Base-by-base conservation (phyloP, 2,113 vertebrate genomes). In the Grammomys surdaster region DNA sequence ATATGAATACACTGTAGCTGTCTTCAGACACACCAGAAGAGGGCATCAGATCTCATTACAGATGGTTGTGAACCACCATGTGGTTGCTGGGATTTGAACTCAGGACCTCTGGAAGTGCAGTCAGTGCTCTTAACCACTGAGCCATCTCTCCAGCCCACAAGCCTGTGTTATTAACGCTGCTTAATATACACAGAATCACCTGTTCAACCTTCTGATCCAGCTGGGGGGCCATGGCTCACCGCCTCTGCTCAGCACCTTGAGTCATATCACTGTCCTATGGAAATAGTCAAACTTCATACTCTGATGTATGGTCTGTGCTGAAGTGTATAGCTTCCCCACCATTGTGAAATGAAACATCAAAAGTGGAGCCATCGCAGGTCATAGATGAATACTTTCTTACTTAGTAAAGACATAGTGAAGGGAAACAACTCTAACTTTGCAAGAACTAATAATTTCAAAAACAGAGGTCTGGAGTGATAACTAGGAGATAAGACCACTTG, bases 351-450 rank as follows among this genome's bases (percentile, higher is more conserved):
- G 8, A 13, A 67, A 46, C 9, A 31, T 10, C 67, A 7, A 11
- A 51, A 51, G 7, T 26, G 3, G 51, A 70, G 43, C 8, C 54
- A 60, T 60, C 14, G 1, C 5, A 48, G 14, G 43, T 63, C 26
- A 63, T 33, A 76, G 54, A 75, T 77, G n/a, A 7, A 77, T 80
- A 65, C 0, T 81, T 86, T 58, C 77, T 81, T 56, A 40, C n/a
- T 24, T 17, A 46, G 36, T 93, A 19, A 88, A 90, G 43, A 58
- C 14, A 91, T 89, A 70, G 46, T 81, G 2, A 31, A 12, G 24
- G 72, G 26, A 54, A 72, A 33, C 75, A 69, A 90, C 33, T 94
- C 24, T 51, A 88, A 93, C 88, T 95, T 94, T 69, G 14, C 40
- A 89, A 94, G 67, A 43, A 91, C 16, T 81, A 69, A 75, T 5